Evolutionary conservation across 2,113 vertebrate species (phyloP).

Genomic region (Dipodomys ordii): DNA sequence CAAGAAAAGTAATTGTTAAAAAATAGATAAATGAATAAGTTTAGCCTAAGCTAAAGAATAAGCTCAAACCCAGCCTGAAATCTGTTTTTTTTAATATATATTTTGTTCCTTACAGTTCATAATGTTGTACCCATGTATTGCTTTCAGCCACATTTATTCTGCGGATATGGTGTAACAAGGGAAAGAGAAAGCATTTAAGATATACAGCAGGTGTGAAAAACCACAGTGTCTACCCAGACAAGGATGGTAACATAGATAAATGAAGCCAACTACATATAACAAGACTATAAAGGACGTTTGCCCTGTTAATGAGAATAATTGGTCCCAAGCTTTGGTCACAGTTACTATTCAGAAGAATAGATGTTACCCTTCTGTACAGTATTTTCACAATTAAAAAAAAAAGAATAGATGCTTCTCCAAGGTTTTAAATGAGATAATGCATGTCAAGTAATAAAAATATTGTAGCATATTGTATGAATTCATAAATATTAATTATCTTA

Average conservation of each 20-base stretch:
- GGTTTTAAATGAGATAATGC: not conserved
- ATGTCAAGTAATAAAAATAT: not conserved
- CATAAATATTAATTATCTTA: slow-evolving; percentile 19
- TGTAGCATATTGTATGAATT: not conserved
- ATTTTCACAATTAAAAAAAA: too few relatives aligned
- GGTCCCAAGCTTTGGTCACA: not conserved
- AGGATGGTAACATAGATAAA: not conserved
- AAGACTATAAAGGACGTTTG: not conserved
- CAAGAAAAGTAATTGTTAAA: too few relatives aligned
- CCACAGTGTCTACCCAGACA: not conserved
- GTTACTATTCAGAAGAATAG: not conserved
- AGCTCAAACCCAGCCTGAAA: too few relatives aligned
- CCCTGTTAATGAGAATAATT: not conserved
- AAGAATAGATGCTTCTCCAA: not conserved
- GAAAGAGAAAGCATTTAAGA: not conserved
- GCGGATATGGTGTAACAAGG: not conserved
- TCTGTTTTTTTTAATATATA: too few relatives aligned
- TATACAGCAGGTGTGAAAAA: not conserved
- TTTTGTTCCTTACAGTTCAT: not conserved
- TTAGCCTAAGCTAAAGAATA: too few relatives aligned
- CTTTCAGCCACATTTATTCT: not conserved
- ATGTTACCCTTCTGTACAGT: too few relatives aligned
- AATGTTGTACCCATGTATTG: not conserved
- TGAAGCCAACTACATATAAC: not conserved
- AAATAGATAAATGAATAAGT: too few relatives aligned